Evolutionary conservation across 2,797 vertebrate genomes (phyloP).

Genomic region (Balearica regulorum): DNA sequence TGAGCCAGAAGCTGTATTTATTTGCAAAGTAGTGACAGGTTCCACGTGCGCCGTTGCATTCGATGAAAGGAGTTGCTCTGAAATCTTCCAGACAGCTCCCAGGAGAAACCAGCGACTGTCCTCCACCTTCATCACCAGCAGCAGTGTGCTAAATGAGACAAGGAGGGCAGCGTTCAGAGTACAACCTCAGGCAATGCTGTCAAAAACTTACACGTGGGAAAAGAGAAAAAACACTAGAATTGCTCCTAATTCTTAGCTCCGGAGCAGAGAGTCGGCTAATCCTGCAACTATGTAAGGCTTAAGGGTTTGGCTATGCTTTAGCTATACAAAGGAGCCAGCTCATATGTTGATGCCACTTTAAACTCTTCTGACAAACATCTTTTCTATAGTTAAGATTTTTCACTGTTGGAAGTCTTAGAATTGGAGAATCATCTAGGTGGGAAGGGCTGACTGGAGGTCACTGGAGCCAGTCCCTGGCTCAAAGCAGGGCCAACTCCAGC

Average conservation of each 20-base stretch:
- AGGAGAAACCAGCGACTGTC: conserved; percentile 94
- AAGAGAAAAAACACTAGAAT: background rate
- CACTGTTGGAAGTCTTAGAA: background rate
- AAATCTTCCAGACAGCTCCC: conserved; percentile 98
- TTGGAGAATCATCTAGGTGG: background rate
- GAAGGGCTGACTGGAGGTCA: background rate
- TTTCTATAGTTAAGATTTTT: background rate
- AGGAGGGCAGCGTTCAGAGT: background rate
- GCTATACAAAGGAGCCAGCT: background rate
- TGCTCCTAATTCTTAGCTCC: background rate
- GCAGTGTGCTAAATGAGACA: conserved; percentile 86
- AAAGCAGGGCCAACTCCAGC: background rate
- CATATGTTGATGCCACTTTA: background rate
- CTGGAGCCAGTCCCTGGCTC: background rate
- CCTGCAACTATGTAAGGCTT: background rate
- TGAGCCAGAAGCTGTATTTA: conserved; percentile 98
- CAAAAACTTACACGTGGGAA: background rate
- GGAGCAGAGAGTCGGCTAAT: background rate
- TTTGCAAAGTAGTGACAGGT: conserved; percentile 97
- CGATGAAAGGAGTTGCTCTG: conserved; percentile 93
- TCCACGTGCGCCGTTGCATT: conserved; percentile 93
- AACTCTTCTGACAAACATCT: background rate
- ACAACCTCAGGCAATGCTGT: background rate
- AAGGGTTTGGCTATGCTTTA: background rate
- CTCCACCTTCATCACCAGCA: conserved; percentile 92